These are phyloP conservation scores for Lagenorhynchus albirostris DNA, from an alignment of 2,113 vertebrate genomes.

Conservation along the genomic window DNA sequence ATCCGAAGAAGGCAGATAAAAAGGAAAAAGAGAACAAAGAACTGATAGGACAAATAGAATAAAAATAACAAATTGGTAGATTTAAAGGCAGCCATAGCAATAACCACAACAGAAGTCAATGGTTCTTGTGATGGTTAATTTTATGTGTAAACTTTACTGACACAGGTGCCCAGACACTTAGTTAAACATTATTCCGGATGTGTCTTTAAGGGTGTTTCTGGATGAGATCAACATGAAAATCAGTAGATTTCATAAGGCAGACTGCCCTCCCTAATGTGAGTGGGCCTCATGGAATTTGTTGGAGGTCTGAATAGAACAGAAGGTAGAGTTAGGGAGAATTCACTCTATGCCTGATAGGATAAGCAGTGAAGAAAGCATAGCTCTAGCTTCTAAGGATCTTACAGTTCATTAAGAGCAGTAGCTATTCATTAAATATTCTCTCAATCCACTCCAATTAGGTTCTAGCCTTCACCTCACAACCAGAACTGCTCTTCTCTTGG, in stretches of 20 bases:
- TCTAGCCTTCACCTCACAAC: background rate
- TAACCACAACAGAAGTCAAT: background rate
- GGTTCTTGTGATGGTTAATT: background rate
- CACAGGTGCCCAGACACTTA: background rate
- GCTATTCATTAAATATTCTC: background rate
- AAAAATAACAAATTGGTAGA: background rate
- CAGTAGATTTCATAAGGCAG: background rate
- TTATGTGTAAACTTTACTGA: background rate
- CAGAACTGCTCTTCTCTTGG: background rate
- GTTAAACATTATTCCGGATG: background rate
- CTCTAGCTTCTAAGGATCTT: background rate
- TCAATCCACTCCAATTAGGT: background rate
- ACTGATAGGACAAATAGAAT: background rate
- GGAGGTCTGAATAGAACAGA: background rate
- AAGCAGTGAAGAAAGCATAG: background rate
- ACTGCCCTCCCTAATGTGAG: background rate
- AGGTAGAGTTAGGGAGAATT: background rate
- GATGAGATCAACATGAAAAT: background rate
- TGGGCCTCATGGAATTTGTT: background rate
- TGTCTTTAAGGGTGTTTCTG: background rate
- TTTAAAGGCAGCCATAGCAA: background rate
- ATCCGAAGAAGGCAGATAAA: background rate
- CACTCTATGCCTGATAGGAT: background rate
- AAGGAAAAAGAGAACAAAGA: background rate
- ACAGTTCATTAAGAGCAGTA: background rate